Conservation (phyloP, 2,888 invertebrate genomes). For the Harpalus rubripes region DNA sequence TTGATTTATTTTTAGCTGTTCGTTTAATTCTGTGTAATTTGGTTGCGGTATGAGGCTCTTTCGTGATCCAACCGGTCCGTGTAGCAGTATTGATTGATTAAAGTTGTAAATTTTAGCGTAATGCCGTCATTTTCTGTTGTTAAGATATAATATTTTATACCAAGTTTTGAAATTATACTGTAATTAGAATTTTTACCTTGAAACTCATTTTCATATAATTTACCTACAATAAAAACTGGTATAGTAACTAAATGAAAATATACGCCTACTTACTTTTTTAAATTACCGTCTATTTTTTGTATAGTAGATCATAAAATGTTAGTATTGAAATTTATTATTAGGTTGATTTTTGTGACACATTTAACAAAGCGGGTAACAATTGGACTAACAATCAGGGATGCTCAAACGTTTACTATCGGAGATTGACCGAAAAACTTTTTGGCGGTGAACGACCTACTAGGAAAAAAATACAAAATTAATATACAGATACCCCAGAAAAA, state of each 20-base stretch:
- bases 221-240: neutral
- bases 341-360: neutral
- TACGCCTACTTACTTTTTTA: neutral
- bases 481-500: too few relatives aligned
- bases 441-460: too few relatives aligned
- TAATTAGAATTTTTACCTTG: slow-evolving; percentile 33
- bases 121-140: slow-evolving; percentile 23
- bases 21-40: slow-evolving; percentile 50
- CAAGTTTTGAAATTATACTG: slow-evolving; percentile 39
- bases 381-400: too few relatives aligned
- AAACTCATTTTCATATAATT: slow-evolving; percentile 30
- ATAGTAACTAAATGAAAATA: neutral
- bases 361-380: too few relatives aligned
- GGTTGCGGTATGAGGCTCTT: slow-evolving; percentile 31
- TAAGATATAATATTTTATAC: slow-evolving; percentile 36
- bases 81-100: slow-evolving; percentile 36
- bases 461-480: too few relatives aligned
- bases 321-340: neutral
- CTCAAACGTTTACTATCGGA: too few relatives aligned
- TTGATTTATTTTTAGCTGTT: slow-evolving; percentile 50
- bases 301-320: neutral
- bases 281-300: neutral
- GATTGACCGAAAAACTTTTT: too few relatives aligned
- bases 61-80: slow-evolving; percentile 22
- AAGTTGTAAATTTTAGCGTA: slow-evolving; percentile 30